Evolutionary conservation across 2,797 vertebrate genomes (phyloP).

Genomic region (Pseudochromis fuscus): DNA sequence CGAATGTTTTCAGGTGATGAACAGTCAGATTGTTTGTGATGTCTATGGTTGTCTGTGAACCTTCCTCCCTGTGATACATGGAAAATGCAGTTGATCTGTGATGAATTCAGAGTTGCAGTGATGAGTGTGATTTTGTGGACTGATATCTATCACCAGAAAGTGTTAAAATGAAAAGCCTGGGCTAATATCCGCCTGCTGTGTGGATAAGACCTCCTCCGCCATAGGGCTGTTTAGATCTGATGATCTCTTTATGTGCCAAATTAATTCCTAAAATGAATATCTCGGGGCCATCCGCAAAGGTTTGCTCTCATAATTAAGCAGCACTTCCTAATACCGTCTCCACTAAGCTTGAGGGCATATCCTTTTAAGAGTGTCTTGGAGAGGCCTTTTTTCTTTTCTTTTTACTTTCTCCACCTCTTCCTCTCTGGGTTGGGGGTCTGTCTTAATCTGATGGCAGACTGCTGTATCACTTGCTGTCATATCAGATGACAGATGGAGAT

Average conservation of each 20-base stretch:
- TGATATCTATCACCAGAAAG: conserved; percentile 43
- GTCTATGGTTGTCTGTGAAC: not conserved
- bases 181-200: conserved; percentile 47
- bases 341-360: conserved; percentile 64
- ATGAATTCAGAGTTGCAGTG: not conserved
- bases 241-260: conserved; percentile 82
- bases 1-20: too few species aligned
- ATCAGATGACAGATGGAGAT: conserved; percentile 52
- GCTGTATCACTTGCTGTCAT: conserved; percentile 58
- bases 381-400: conserved; percentile 22
- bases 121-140: conserved; percentile 38
- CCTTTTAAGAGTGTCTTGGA: conserved; percentile 68
- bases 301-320: conserved; percentile 83
- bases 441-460: conserved; percentile 66
- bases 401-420: not conserved
- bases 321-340: conserved; percentile 76
- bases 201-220: conserved; percentile 66
- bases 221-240: conserved; percentile 80
- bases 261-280: conserved; percentile 84
- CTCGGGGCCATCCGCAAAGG: conserved; percentile 76
- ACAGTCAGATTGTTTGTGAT: too few species aligned
- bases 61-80: not conserved
- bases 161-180: conserved; percentile 40
- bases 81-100: conserved; percentile 1
- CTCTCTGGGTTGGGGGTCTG: conserved; percentile 15